Conservation (phyloP, 2,888 invertebrate genomes). For the Lithophane ornitopus region DNA sequence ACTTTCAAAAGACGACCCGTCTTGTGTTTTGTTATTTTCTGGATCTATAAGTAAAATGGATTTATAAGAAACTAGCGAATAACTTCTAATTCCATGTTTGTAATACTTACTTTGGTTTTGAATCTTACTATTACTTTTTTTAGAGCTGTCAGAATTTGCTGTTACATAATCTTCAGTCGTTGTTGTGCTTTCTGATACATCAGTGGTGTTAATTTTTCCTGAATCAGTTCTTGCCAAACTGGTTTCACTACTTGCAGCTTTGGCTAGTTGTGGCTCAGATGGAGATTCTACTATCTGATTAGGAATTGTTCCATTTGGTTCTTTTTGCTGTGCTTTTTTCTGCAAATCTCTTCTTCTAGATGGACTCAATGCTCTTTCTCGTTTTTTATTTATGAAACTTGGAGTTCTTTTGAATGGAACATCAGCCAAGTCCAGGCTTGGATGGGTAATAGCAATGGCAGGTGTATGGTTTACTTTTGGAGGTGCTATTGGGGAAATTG, state of each 20-base stretch:
- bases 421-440: slow-evolving; percentile 87
- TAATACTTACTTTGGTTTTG: slow-evolving; percentile 84
- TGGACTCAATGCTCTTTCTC: slow-evolving; percentile 88
- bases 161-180: slow-evolving; percentile 97
- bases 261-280: slow-evolving; percentile 79
- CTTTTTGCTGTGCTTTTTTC: slow-evolving; percentile 83
- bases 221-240: slow-evolving; percentile 93
- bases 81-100: slow-evolving; percentile 29
- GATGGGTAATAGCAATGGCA: slow-evolving; percentile 91
- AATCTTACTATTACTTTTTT: slow-evolving; percentile 90
- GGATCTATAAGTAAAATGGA: slow-evolving; percentile 82
- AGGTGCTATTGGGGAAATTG: slow-evolving; percentile 76
- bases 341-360: slow-evolving; percentile 88
- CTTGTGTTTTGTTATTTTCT: slow-evolving; percentile 91
- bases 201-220: slow-evolving; percentile 93
- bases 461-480: slow-evolving; percentile 86
- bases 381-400: slow-evolving; percentile 88
- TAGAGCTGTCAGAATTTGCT: slow-evolving; percentile 94
- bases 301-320: slow-evolving; percentile 85
- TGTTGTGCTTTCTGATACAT: slow-evolving; percentile 96
- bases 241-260: slow-evolving; percentile 83
- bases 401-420: slow-evolving; percentile 87
- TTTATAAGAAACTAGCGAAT: slow-evolving; percentile 50
- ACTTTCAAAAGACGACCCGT: slow-evolving; percentile 97
- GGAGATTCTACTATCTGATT: slow-evolving; percentile 84